These are phyloP conservation scores for Theropithecus gelada DNA, from an alignment of 2,113 vertebrate genomes.

Conservation along the genomic window DNA sequence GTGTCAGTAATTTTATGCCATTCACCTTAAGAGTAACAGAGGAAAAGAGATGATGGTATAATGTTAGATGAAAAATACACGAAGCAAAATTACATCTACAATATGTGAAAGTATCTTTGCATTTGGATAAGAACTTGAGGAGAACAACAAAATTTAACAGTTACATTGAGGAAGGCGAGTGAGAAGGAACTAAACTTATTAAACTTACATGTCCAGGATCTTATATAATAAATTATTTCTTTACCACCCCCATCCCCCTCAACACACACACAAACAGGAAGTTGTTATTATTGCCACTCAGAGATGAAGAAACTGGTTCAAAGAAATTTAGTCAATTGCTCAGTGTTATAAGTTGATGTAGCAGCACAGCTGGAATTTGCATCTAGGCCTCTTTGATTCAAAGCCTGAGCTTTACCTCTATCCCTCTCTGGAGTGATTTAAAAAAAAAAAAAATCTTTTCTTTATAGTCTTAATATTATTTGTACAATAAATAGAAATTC, in stretches of 20 bases:
- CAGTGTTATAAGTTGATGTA: not conserved
- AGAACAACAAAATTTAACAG: not conserved
- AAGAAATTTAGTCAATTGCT: not conserved
- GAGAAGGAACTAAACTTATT: not conserved
- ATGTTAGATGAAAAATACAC: not conserved
- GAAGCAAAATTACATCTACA: not conserved
- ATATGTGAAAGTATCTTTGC: not conserved
- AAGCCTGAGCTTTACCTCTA: not conserved
- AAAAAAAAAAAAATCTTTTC: not conserved
- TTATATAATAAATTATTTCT: not conserved
- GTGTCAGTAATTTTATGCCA: not conserved
- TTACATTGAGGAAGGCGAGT: not conserved
- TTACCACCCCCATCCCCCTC: not conserved
- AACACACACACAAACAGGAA: not conserved
- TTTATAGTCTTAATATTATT: not conserved
- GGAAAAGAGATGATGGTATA: conserved; percentile 4
- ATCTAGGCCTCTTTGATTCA: not conserved
- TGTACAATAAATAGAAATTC: conserved; percentile 35
- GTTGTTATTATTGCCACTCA: not conserved
- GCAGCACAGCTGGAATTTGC: not conserved
- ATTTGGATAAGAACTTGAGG: not conserved
- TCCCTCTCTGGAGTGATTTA: not conserved
- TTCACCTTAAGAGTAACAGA: conserved; percentile 19
- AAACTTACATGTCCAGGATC: not conserved
- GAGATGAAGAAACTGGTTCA: not conserved